Percentiles rank a stretch among this genome's conserved stretches.
phyloP scores from a whole-genome alignment of 2,888 invertebrate genomes.

The Apodemia zela region DNA sequence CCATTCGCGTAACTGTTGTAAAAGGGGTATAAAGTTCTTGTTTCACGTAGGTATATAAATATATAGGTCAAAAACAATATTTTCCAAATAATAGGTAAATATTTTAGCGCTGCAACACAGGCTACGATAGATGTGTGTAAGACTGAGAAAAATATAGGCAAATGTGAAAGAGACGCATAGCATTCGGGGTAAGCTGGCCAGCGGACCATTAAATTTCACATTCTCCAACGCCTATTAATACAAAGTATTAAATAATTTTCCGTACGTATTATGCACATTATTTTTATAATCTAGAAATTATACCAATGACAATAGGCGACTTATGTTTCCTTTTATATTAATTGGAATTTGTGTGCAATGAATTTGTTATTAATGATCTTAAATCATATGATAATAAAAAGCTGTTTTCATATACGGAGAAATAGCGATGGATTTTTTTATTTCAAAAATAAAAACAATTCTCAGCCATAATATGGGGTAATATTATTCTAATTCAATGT shows the following conservation, averaged over 20 bases:
- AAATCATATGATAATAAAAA: too few species aligned
- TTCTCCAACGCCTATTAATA: background rate
- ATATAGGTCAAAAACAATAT: too few species aligned
- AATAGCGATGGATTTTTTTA: constrained; percentile 2
- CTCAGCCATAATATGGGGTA: constrained; percentile 10
- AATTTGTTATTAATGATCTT: background rate
- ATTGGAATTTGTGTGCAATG: background rate
- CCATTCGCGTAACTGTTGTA: too few species aligned
- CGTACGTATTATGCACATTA: background rate
- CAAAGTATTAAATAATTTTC: background rate
- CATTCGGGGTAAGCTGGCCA: constrained; percentile 62
- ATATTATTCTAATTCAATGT: constrained; percentile 35
- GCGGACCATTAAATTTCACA: constrained; percentile 48
- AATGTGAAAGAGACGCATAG: constrained; percentile 48
- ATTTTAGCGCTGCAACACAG: constrained; percentile 48
- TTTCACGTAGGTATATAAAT: too few species aligned
- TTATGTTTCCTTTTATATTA: background rate
- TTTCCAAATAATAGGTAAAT: constrained; percentile 22
- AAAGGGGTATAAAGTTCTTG: too few species aligned
- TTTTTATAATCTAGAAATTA: background rate
- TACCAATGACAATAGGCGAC: background rate
- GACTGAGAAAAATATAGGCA: constrained; percentile 44
- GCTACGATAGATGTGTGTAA: constrained; percentile 36
- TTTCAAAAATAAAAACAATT: background rate
- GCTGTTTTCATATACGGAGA: background rate